These are phyloP conservation scores for Chrosomus eos DNA, from an alignment of 2,797 vertebrate species.

Conservation along the genomic window DNA sequence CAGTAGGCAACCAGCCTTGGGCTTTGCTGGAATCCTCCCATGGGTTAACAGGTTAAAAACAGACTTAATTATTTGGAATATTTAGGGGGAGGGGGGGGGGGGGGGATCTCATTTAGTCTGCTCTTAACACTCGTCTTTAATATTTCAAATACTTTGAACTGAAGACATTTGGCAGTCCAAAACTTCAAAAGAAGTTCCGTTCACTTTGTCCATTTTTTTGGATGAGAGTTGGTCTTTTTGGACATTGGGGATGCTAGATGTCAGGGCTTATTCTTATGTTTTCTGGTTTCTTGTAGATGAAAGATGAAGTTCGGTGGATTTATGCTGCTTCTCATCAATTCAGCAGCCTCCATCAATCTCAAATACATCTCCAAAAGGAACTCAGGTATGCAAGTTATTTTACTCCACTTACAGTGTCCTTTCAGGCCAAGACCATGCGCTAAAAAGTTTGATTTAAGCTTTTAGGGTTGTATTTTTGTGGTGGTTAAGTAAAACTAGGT, in stretches of 20 bases:
- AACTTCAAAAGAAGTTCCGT: neutral
- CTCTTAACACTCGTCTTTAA: neutral
- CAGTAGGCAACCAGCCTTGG: too few relatives aligned
- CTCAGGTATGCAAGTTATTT: constrained; percentile 84
- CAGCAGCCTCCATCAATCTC: constrained; percentile 84
- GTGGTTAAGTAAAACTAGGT: neutral
- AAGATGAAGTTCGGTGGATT: constrained; percentile 87
- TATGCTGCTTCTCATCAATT: constrained; percentile 83
- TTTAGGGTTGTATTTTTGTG: neutral
- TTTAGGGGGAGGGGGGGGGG: neutral
- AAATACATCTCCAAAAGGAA: constrained; percentile 96
- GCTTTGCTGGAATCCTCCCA: neutral
- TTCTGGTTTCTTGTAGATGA: constrained; percentile 74
- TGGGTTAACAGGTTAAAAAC: neutral
- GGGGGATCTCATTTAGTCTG: neutral
- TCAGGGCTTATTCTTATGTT: constrained; percentile 1
- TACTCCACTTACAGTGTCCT: neutral
- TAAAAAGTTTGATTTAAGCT: neutral
- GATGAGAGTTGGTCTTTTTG: neutral
- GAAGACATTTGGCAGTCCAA: neutral
- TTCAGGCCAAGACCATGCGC: neutral
- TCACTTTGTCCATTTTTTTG: neutral
- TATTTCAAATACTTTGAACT: neutral
- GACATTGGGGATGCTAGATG: constrained; percentile 11
- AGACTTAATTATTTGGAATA: neutral